Evolutionary conservation across 2,113 vertebrate genomes (phyloP).

Genomic region (Electrona antarctica): DNA sequence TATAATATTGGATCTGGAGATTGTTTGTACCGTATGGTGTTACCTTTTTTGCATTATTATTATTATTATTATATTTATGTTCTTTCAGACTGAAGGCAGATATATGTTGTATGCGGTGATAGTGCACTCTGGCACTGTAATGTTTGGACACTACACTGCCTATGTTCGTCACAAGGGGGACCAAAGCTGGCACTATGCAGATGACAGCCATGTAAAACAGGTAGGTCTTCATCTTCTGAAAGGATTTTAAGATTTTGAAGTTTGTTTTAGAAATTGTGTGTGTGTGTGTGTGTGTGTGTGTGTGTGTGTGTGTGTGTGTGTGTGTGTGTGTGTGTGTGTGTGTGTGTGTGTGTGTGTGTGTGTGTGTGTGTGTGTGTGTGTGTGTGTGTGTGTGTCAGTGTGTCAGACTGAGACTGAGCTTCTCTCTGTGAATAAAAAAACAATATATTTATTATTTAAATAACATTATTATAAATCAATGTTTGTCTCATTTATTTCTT

Average conservation of each 20-base stretch:
- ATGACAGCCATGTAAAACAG: conserved; percentile 51
- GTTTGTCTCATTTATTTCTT: neutral
- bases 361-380: too few relatives aligned
- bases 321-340: neutral
- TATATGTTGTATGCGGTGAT: conserved; percentile 77
- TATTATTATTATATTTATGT: neutral
- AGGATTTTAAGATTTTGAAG: too few relatives aligned
- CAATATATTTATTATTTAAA: neutral
- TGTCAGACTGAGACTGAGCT: too few relatives aligned
- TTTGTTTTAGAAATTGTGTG: too few relatives aligned
- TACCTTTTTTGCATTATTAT: neutral
- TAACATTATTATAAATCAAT: neutral
- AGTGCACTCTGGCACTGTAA: conserved; percentile 62
- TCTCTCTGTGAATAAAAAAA: too few relatives aligned
- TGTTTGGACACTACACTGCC: conserved; percentile 73
- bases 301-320: neutral
- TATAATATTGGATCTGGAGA: neutral
- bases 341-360: too few relatives aligned
- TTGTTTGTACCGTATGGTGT: neutral
- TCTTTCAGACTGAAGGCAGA: conserved; percentile 38
- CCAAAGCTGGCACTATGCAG: conserved; percentile 61
- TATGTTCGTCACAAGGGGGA: conserved; percentile 41
- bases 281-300: neutral
- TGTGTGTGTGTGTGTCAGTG: too few relatives aligned
- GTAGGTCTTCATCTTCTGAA: conserved; percentile 31